Evolutionary conservation across 2,888 invertebrate genomes (phyloP).

Genomic region (Bhutanitis thaidina): DNA sequence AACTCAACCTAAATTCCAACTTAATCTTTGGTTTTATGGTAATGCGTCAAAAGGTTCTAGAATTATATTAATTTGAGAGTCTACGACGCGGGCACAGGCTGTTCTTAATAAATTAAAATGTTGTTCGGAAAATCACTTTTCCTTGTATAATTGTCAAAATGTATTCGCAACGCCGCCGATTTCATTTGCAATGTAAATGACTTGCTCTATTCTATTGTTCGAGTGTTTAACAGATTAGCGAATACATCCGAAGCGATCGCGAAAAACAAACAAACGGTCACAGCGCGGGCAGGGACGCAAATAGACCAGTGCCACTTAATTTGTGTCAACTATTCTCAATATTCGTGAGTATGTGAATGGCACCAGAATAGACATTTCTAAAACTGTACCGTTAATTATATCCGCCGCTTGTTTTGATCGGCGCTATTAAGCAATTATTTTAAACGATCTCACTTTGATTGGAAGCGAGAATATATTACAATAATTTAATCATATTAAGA

Average conservation of each 20-base stretch:
- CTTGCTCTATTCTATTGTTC: slow-evolving; percentile 35
- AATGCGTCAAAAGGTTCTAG: neutral
- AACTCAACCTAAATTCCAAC: too few relatives aligned
- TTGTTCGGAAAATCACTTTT: too few relatives aligned
- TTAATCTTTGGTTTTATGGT: too few relatives aligned
- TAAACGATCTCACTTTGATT: slow-evolving; percentile 24
- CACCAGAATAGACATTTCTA: slow-evolving; percentile 48
- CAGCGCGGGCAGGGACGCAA: slow-evolving; percentile 46
- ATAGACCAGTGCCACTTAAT: slow-evolving; percentile 45
- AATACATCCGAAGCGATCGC: slow-evolving; percentile 38
- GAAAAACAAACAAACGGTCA: slow-evolving; percentile 42
- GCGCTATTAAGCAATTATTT: slow-evolving; percentile 28
- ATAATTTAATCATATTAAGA: slow-evolving; percentile 2
- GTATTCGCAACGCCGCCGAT: slow-evolving; percentile 12
- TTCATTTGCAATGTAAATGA: slow-evolving; percentile 31
- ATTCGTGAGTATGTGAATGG: slow-evolving; percentile 45
- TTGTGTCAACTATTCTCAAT: slow-evolving; percentile 34
- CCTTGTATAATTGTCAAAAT: neutral
- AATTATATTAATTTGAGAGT: too few relatives aligned
- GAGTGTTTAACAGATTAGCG: slow-evolving; percentile 39
- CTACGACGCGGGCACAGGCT: too few relatives aligned
- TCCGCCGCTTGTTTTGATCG: slow-evolving; percentile 37
- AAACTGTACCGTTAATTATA: slow-evolving; percentile 50
- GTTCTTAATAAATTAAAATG: too few relatives aligned
- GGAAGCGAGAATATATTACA: slow-evolving; percentile 31